phyloP scores from a whole-genome alignment of 2,797 vertebrate genomes.

The Threskiornis aethiopicus region DNA sequence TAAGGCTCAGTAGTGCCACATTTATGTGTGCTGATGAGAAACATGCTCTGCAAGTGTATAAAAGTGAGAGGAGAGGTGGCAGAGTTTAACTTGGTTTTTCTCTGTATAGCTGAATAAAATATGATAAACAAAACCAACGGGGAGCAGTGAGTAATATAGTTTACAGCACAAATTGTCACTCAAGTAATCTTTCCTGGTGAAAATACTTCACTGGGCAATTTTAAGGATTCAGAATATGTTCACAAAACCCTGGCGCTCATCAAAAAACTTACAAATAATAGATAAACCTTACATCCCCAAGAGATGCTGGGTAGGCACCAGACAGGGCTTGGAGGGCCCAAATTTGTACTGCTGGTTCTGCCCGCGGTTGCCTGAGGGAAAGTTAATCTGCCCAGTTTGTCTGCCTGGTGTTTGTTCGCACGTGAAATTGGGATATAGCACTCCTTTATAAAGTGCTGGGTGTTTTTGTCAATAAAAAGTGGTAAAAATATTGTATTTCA shows the following conservation, averaged over 20 bases:
- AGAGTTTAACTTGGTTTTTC: background rate
- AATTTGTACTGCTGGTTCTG: background rate
- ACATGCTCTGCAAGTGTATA: background rate
- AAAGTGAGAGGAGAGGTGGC: background rate
- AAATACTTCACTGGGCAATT: slow-evolving; percentile 6
- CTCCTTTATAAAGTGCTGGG: background rate
- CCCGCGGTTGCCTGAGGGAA: background rate
- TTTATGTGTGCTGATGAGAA: background rate
- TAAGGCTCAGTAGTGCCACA: background rate
- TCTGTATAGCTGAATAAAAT: background rate
- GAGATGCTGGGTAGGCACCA: background rate
- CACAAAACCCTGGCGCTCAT: background rate
- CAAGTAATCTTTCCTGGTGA: background rate
- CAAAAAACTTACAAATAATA: background rate
- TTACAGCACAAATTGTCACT: slow-evolving; percentile 12
- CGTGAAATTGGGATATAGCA: background rate
- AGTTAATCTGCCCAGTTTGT: background rate
- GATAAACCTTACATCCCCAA: background rate
- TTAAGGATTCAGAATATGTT: background rate
- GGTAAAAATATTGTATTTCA: background rate
- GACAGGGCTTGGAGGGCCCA: background rate
- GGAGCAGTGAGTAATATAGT: background rate
- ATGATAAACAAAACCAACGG: background rate
- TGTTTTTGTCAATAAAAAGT: background rate
- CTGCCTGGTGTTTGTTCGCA: background rate